Evolutionary conservation across 2,888 invertebrate species (phyloP).

Genomic region (Liopterus haemorrhoidalis): DNA sequence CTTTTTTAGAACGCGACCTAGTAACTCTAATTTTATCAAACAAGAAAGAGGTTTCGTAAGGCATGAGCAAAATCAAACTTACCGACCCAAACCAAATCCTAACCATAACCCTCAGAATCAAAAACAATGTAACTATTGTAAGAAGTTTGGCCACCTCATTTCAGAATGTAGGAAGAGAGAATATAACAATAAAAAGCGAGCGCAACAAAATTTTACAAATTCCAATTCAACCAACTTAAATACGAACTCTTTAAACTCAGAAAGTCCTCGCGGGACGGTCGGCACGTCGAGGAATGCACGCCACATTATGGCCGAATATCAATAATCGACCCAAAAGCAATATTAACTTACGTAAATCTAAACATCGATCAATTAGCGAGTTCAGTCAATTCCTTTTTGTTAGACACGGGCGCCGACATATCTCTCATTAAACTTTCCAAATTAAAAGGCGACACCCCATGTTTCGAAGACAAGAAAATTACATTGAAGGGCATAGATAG

Average conservation of each 20-base stretch:
- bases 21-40: too few relatives aligned
- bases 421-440: constrained; percentile 19
- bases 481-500: constrained; percentile 17
- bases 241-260: constrained; percentile 13
- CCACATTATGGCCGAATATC: constrained; percentile 18
- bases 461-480: constrained; percentile 9
- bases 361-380: constrained; percentile 9
- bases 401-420: constrained; percentile 25
- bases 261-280: constrained; percentile 3
- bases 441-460: constrained; percentile 13
- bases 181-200: constrained; percentile 28
- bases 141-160: constrained; percentile 24
- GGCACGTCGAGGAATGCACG: constrained; percentile 12
- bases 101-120: constrained; percentile 6
- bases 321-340: constrained; percentile 13
- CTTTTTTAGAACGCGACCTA: too few relatives aligned
- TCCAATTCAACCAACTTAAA: background rate
- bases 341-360: constrained; percentile 12
- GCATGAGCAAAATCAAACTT: too few relatives aligned
- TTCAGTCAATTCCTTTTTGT: constrained; percentile 14
- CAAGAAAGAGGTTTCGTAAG: too few relatives aligned
- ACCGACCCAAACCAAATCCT: background rate
- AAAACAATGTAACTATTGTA: constrained; percentile 25
- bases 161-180: constrained; percentile 25
- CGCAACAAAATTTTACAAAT: constrained; percentile 6